Conservation (phyloP, 2,113 vertebrate species). For the Azemiops feae region DNA sequence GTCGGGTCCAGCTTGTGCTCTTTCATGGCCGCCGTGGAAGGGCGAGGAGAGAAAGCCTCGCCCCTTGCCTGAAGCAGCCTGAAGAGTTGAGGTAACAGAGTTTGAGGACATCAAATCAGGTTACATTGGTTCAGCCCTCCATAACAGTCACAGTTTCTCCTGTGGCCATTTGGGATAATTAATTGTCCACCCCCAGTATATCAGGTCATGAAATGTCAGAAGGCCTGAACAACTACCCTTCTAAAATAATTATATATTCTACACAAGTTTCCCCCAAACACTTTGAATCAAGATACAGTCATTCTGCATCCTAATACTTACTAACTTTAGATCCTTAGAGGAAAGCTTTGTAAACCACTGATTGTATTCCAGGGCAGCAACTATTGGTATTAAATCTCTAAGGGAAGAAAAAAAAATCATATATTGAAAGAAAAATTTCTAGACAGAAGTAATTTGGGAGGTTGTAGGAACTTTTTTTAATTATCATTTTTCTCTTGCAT, state of each 20-base stretch:
- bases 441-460: neutral
- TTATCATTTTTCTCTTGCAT: neutral
- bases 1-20: neutral
- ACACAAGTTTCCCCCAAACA: neutral
- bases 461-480: neutral
- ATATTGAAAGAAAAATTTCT: conserved; percentile 37
- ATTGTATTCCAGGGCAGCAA: conserved; percentile 94
- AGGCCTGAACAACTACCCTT: neutral
- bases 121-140: neutral
- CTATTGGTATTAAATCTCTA: conserved; percentile 96
- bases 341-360: conserved; percentile 98
- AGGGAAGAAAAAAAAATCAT: conserved; percentile 49
- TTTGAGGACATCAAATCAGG: neutral
- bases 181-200: neutral
- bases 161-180: neutral
- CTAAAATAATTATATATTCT: conserved; percentile 7
- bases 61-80: neutral
- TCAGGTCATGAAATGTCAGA: neutral
- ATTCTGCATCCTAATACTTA: conserved; percentile 69
- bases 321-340: conserved; percentile 94
- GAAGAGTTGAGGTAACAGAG: neutral
- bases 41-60: neutral
- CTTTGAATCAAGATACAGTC: neutral
- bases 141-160: neutral
- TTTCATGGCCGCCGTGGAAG: neutral